phyloP scores from a whole-genome alignment of 2,888 invertebrate species.

The Teleiodes luculella region DNA sequence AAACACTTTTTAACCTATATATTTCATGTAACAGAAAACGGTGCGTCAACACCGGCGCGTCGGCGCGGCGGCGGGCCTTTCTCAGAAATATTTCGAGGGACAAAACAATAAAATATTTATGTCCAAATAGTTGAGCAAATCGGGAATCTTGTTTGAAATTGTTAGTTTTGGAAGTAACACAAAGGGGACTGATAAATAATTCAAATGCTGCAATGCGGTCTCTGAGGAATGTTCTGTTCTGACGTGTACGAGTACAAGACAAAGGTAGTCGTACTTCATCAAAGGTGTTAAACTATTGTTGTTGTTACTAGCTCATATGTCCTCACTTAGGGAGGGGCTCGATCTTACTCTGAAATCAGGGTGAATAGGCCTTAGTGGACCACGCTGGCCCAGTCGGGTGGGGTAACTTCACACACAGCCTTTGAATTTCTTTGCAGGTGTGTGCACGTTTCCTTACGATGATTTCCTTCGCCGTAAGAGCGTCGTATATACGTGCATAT shows the following conservation, averaged over 20 bases:
- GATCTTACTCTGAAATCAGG: too few species aligned
- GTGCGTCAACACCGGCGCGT: constrained; percentile 25
- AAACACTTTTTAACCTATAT: neutral
- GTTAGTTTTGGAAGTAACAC: constrained; percentile 53
- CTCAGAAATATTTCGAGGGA: constrained; percentile 31
- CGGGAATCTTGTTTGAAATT: constrained; percentile 38
- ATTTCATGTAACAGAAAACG: neutral
- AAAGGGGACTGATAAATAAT: constrained; percentile 70
- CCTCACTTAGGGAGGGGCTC: too few species aligned
- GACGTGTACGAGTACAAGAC: constrained; percentile 37
- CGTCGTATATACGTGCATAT: too few species aligned
- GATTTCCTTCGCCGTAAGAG: too few species aligned
- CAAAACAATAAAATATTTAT: constrained; percentile 40
- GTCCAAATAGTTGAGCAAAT: constrained; percentile 34
- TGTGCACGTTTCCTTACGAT: too few species aligned
- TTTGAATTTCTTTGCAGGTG: too few species aligned
- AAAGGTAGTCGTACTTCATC: neutral
- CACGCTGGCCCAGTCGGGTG: too few species aligned
- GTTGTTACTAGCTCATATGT: too few species aligned
- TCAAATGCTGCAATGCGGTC: constrained; percentile 71
- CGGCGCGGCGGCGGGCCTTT: constrained; percentile 12
- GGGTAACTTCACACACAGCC: too few species aligned
- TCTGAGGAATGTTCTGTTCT: constrained; percentile 47
- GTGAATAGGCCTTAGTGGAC: too few species aligned
- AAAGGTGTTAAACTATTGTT: too few species aligned